phyloP scores from a whole-genome alignment of 2,113 vertebrate species.

The Chinchilla lanigera region DNA sequence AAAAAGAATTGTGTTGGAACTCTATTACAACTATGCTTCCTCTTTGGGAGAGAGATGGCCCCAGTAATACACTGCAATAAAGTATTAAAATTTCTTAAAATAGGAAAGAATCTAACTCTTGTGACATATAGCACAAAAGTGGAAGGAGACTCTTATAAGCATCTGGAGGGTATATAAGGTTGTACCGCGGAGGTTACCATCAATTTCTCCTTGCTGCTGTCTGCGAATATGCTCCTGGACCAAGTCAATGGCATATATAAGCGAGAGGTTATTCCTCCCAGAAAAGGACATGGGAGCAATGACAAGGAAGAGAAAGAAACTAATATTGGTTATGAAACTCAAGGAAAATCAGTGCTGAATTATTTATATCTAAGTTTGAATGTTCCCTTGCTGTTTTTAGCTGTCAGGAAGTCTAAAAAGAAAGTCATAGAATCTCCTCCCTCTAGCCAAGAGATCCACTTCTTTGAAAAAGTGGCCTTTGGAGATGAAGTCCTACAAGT shows the following conservation, averaged over 20 bases:
- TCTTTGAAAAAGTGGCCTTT: slow-evolving; percentile 59
- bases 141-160: slow-evolving; percentile 48
- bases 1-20: slow-evolving; percentile 63
- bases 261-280: slow-evolving; percentile 78
- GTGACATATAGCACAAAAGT: slow-evolving; percentile 47
- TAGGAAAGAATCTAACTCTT: slow-evolving; percentile 53
- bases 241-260: slow-evolving; percentile 63
- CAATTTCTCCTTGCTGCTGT: slow-evolving; percentile 61
- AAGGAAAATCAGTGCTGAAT: slow-evolving; percentile 71
- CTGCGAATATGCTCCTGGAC: slow-evolving; percentile 17
- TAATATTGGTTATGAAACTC: slow-evolving; percentile 77
- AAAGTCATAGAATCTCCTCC: slow-evolving; percentile 53
- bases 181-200: slow-evolving; percentile 63
- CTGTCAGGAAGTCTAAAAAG: slow-evolving; percentile 67
- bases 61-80: slow-evolving; percentile 69
- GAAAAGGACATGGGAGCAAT: slow-evolving; percentile 61
- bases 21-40: slow-evolving; percentile 80
- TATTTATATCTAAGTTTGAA: slow-evolving; percentile 78
- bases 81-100: slow-evolving; percentile 69
- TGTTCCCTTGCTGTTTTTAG: slow-evolving; percentile 62
- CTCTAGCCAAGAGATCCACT: slow-evolving; percentile 33
- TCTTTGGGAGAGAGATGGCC: slow-evolving; percentile 33
- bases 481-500: slow-evolving; percentile 38
- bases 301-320: slow-evolving; percentile 76
- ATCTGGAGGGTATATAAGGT: background rate